These are phyloP conservation scores for Gortyna flavago DNA, from an alignment of 2,888 invertebrate genomes.

Conservation along the genomic window DNA sequence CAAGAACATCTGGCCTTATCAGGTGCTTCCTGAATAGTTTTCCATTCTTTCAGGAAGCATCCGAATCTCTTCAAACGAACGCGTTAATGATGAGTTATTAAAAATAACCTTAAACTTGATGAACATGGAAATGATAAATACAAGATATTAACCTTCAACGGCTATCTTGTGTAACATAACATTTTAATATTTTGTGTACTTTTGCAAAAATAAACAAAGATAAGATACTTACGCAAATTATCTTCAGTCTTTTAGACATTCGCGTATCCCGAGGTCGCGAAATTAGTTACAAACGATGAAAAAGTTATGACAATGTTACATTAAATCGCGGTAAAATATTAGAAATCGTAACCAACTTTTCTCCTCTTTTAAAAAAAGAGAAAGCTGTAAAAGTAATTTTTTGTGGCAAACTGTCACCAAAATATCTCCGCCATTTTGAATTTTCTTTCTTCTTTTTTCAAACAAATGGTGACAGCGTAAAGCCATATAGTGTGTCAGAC, in stretches of 20 bases:
- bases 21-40: neutral
- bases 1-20: neutral
- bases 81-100: neutral
- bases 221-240: slow-evolving; percentile 20
- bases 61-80: neutral
- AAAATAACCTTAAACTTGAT: slow-evolving; percentile 52
- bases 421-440: slow-evolving; percentile 10
- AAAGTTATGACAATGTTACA: neutral
- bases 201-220: slow-evolving; percentile 52
- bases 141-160: slow-evolving; percentile 46
- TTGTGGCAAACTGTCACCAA: neutral
- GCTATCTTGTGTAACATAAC: slow-evolving; percentile 36
- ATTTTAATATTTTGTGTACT: slow-evolving; percentile 53
- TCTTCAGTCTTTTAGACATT: slow-evolving; percentile 40
- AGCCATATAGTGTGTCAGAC: neutral
- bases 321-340: neutral
- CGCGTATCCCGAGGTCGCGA: slow-evolving; percentile 41
- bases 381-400: no score
- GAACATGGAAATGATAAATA: slow-evolving; percentile 5
- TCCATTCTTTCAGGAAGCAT: neutral
- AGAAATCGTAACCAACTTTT: neutral
- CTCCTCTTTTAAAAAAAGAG: neutral
- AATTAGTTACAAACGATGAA: neutral
- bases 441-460: neutral
- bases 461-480: neutral